Percentiles rank a stretch among this genome's conserved stretches.
Conservation (phyloP, 23 tunicate genomes). For the Trididemnum miniatum region DNA sequence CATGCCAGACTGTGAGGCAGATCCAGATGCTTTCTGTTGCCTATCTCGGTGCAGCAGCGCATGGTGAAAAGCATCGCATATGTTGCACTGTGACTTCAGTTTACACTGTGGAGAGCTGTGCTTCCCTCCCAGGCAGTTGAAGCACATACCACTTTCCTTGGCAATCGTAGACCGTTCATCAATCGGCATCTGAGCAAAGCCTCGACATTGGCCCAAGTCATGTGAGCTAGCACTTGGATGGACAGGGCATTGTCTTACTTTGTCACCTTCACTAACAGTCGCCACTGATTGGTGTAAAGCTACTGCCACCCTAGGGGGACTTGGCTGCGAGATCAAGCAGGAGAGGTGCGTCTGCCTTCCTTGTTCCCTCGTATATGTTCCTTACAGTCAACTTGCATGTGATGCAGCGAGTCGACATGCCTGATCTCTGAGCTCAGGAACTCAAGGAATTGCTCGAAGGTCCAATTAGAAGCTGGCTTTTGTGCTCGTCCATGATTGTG, state of each 20-base stretch:
- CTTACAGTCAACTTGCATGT: constrained; percentile 8
- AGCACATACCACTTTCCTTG: not conserved
- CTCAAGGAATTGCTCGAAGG: no score
- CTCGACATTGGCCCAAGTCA: not conserved
- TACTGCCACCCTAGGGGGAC: not conserved
- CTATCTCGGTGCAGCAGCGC: not conserved
- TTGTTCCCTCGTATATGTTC: no score
- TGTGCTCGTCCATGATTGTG: no score
- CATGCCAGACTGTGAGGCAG: not conserved
- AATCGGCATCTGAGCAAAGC: not conserved
- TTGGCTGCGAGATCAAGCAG: no score
- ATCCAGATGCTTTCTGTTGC: not conserved
- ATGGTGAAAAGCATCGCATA: not conserved
- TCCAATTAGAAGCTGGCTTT: no score
- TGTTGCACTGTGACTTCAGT: not conserved
- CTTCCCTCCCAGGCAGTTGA: not conserved
- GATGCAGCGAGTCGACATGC: not conserved
- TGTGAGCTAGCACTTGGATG: not conserved
- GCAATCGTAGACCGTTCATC: not conserved
- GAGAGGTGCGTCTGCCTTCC: no score
- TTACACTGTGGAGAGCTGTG: not conserved
- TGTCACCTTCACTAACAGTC: not conserved
- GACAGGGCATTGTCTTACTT: not conserved
- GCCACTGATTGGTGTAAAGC: not conserved
- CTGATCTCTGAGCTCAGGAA: not conserved